Conservation (phyloP, 2,888 invertebrate genomes). For the Drosophila mimetica region DNA sequence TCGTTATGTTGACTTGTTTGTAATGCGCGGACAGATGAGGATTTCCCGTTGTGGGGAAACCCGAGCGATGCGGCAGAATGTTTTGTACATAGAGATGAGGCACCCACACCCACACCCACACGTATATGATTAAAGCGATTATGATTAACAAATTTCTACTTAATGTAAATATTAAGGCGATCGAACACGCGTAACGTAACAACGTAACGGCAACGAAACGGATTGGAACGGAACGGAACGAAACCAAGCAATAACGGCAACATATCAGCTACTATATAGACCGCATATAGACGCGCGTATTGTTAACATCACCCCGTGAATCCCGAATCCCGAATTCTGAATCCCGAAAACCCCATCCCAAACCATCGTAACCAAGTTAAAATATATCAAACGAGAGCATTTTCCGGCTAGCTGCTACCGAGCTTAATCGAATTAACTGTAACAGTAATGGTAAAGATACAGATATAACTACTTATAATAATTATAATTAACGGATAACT, state of each 20-base stretch:
- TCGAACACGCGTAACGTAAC: slow-evolving; percentile 40
- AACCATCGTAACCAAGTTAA: slow-evolving; percentile 13
- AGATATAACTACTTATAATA: slow-evolving; percentile 19
- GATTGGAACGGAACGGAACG: neutral
- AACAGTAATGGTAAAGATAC: slow-evolving; percentile 22
- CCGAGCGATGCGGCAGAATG: slow-evolving; percentile 33
- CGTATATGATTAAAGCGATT: slow-evolving; percentile 14
- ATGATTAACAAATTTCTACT: slow-evolving; percentile 73
- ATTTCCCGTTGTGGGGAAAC: neutral
- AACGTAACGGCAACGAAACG: slow-evolving; percentile 17
- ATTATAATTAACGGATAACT: slow-evolving; percentile 27
- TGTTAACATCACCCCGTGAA: slow-evolving; percentile 49
- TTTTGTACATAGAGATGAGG: slow-evolving; percentile 57
- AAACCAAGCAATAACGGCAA: slow-evolving; percentile 70
- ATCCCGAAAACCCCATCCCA: neutral
- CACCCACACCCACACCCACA: slow-evolving; percentile 9
- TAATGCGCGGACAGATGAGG: slow-evolving; percentile 61
- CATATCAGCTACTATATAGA: slow-evolving; percentile 72
- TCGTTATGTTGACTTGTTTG: slow-evolving; percentile 83
- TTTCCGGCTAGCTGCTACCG: slow-evolving; percentile 17
- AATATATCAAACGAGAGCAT: slow-evolving; percentile 18
- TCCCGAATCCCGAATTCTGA: neutral
- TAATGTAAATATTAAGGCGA: slow-evolving; percentile 81
- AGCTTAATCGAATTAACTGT: slow-evolving; percentile 37
- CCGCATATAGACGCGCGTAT: slow-evolving; percentile 54